Evolutionary conservation across 2,888 invertebrate species (phyloP), one percentile per base, ranked within the genome.

Genomic region (Idaea aversata): DNA sequence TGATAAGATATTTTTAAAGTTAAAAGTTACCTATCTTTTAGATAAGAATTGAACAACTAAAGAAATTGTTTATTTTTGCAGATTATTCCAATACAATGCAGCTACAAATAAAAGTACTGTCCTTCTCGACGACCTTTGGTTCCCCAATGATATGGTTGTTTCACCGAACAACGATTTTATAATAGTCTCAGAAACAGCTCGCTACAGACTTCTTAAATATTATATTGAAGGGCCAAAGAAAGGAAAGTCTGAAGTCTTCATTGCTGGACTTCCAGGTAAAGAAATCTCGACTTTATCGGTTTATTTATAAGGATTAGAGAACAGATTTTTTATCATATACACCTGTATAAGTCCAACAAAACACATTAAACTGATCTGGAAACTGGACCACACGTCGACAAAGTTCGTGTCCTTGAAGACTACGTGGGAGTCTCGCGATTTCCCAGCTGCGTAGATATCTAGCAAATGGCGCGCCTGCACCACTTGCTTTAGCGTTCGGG

Each of bases 131-230:
- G 94, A 96, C 61, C 79, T 99, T 0, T 95, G 94, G 85, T 98
- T 99, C 87, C 94, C 99, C 0, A 99, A 99, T 87, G 99, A 99
- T 15, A 86, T 99, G 34, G 95, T 94, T 63, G 79, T 99, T 0
- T 97, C 97, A 15, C 95, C 95, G 5, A 96, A 97, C 78, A 96
- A 97, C 83, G 95, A 97, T 68, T 97, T 96, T 78, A 82, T 99
- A 4, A 86, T 99, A 35, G 95, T 98, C 0, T 88, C 95, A 1
- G 99, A 99, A 88, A 95, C 96, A 0, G 80, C 86, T 4, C 90
- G 88, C 5, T 94, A 94, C 64, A 94, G 97, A 71, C 88, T 99
- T n/a, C 79, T 93, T 5, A 96, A 97, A 78, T 97, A 97, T 84
- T 94, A 97, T 80, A 82, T 99, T 10, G 95, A 95, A 80, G 99